phyloP scores from a whole-genome alignment of 2,113 vertebrate species.

The Parotia lawesii region DNA sequence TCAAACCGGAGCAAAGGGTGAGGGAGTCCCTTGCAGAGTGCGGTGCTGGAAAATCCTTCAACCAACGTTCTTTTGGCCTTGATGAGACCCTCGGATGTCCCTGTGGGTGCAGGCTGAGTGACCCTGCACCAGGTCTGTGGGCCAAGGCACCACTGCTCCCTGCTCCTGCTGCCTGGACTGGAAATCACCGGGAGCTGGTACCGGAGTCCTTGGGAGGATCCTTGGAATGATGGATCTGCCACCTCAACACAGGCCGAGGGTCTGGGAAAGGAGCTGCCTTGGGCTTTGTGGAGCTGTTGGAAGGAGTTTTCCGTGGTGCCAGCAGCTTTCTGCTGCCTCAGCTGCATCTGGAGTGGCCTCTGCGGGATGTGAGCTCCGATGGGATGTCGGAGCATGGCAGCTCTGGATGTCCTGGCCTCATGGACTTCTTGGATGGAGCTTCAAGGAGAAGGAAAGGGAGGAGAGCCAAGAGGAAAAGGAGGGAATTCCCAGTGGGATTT shows the following conservation, averaged over 20 bases:
- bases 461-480: background rate
- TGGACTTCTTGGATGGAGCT: background rate
- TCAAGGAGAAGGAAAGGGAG: background rate
- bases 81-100: background rate
- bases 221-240: background rate
- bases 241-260: rapidly evolving
- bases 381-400: background rate
- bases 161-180: background rate
- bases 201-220: background rate
- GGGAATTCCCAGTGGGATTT: background rate
- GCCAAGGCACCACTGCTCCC: background rate
- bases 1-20: background rate
- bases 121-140: rapidly evolving
- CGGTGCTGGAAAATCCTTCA: background rate
- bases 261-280: background rate
- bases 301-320: background rate
- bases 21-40: background rate
- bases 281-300: background rate
- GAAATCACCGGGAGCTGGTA: background rate
- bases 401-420: background rate
- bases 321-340: background rate
- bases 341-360: background rate
- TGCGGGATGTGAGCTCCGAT: rapidly evolving
- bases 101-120: background rate
- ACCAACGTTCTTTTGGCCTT: rapidly evolving